Base-by-base conservation (phyloP, 2,888 invertebrate genomes). In the Synanthedon myopaeformis region DNA sequence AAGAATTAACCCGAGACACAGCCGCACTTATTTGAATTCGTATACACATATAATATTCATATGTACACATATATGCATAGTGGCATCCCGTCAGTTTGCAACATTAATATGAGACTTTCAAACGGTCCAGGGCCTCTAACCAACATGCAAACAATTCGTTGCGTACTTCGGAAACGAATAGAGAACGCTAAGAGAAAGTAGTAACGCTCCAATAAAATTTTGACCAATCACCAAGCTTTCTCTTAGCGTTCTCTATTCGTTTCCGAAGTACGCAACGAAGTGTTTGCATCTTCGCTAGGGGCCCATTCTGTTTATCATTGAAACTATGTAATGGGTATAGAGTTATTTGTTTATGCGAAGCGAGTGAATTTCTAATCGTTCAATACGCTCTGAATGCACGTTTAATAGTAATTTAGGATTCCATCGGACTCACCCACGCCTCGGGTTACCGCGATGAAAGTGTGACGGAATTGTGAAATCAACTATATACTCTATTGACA, bases 1-100 rank as follows among this genome's bases (percentile, higher is more conserved):
- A 86, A 85, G 84, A 84, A 79, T 81, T 77, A 81, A 69, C 70
- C 71, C 69, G 65, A 65, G 72, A 69, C 68, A 66, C 65, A 70
- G 71, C 62, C 64, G 65, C 63, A 69, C 70, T 69, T 76, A 74
- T 79, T 82, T 77, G 81, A 76, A 77, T 79, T 71, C 57, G 64
- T 65, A 70, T 70, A 69, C 65, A 68, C 68, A 23, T 51, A 70
- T 28, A 6, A 28, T 28, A 28, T 28, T 28, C 28, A 28, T 28
- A 28, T 23, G 3, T 28, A 28, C 28, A 1, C 6, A 28, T 35
- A 35, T 35, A 35, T 35, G 8, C 35, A 35, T 35, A 35, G 6
- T 6, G 8, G 35, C 35, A 35, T 35, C 35, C 35, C 35, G 35
- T 35, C 35, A 2, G 35, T 8, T 35, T 70, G 68, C 69, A 71